Base-by-base conservation (phyloP, 1,140 invertebrate genomes). In the Cyphomyrmex costatus region DNA sequence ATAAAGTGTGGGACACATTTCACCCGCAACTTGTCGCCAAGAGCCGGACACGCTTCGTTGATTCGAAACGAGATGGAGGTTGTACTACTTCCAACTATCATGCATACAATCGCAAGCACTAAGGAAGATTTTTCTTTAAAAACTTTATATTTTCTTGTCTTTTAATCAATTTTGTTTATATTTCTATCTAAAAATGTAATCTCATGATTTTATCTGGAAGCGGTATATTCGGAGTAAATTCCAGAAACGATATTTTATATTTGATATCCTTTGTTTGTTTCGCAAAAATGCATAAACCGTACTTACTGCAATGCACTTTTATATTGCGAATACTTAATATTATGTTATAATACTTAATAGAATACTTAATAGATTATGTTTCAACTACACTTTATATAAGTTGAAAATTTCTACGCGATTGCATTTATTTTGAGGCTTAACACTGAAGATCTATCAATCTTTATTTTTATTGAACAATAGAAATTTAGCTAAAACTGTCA, bases 1-100 rank as follows among this genome's bases (percentile, higher is more conserved):
- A 84, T 80, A 80, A 66, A 90, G 86, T 89, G 83, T 24, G 56
- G 42, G 80, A 83, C 80, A 86, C 88, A 53, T 89, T 89, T 89
- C 80, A 89, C 51, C 76, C 60, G n/a, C n/a, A 49, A 27, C 14
- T 68, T 68, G n/a, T 49, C 12, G 30, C 42, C 5, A 53, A 60
- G 66, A 24, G 58, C 16, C 30, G 79, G 79, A 89, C 68, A 80
- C 78, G 85, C 85, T 73, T 89, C 70, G 56, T 87, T 84, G 89
- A 79, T 89, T 90, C 80, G 60, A 36, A 90, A 90, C 79, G 56
- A 87, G 77, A 89, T 85, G 56, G 85, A 76, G 74, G 65, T 61
- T 36, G 24, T 66, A n/a, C 27, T 73, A 53, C 27, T 61, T 66
- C 42, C 24, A 30, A 36, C 6, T 42, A 63, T 30, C 49, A 56